A percentile compares a stretch with the other conserved stretches of the same genome.
Conservation (phyloP, 2,797 vertebrate species). For the Poeciliopsis gracilis region DNA sequence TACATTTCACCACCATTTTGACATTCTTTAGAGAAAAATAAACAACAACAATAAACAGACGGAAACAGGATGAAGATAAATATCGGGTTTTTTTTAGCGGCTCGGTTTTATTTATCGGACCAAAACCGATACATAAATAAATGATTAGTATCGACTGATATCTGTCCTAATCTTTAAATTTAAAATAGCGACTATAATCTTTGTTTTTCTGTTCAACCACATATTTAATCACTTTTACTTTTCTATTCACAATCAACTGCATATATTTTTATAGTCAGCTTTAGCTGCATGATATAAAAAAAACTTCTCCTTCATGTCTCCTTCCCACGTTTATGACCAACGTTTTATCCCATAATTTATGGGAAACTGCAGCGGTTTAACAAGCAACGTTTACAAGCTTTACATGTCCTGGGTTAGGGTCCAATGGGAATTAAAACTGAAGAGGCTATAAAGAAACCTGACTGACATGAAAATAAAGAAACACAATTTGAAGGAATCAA, state of each 20-base stretch:
- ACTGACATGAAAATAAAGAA: not conserved
- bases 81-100: too few species aligned
- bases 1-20: too few species aligned
- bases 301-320: not conserved
- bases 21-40: too few species aligned
- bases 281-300: not conserved
- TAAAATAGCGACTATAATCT: not conserved
- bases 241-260: not conserved
- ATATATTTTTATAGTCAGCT: not conserved
- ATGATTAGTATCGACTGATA: too few species aligned
- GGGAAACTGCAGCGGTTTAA: not conserved
- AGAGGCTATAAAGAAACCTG: not conserved
- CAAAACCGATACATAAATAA: too few species aligned
- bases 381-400: conserved; percentile 10
- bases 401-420: not conserved
- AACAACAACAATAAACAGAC: too few species aligned
- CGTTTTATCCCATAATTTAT: not conserved
- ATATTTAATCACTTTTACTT: not conserved
- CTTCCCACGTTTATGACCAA: not conserved
- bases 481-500: not conserved
- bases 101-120: too few species aligned
- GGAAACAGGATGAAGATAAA: too few species aligned
- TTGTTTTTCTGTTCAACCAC: not conserved
- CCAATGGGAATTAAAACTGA: conserved; percentile 3
- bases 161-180: too few species aligned